Percentiles rank a stretch among this genome's conserved stretches.
phyloP scores from a whole-genome alignment of 2,797 vertebrate species.

The Mormyrops boulengeri region DNA sequence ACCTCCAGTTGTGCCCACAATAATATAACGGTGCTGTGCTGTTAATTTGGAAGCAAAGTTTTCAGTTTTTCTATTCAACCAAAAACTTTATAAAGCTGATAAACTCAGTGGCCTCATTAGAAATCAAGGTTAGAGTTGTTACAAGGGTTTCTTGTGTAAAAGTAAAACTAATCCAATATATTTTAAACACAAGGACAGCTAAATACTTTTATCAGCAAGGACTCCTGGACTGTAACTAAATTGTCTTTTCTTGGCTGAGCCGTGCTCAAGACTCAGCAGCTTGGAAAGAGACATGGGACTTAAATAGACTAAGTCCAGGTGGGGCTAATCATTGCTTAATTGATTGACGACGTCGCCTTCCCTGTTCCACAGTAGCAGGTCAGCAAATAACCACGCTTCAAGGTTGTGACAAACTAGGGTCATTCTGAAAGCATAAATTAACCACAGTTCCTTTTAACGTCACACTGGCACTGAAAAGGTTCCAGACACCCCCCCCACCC shows the following conservation, averaged over 20 bases:
- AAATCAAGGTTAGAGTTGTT: neutral
- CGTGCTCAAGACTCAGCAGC: neutral
- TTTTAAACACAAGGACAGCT: neutral
- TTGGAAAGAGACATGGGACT: neutral
- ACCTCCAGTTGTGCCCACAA: neutral
- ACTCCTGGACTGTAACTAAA: neutral
- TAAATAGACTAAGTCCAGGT: neutral
- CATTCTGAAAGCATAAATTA: neutral
- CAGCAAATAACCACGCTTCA: neutral
- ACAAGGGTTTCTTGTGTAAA: neutral
- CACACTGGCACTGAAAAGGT: neutral
- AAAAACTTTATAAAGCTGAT: neutral
- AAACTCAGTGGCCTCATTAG: neutral
- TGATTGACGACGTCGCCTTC: neutral
- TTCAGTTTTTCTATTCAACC: neutral
- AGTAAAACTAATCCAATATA: neutral
- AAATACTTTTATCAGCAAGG: neutral
- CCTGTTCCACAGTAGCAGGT: neutral
- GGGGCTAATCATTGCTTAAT: neutral
- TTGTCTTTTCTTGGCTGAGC: neutral
- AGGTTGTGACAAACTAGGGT: neutral
- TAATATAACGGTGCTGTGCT: neutral
- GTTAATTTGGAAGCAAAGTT: neutral
- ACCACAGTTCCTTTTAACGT: neutral
- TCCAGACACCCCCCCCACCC: neutral